phyloP scores from a whole-genome alignment of 2,797 vertebrate genomes.

The Sebastolobus alascanus region DNA sequence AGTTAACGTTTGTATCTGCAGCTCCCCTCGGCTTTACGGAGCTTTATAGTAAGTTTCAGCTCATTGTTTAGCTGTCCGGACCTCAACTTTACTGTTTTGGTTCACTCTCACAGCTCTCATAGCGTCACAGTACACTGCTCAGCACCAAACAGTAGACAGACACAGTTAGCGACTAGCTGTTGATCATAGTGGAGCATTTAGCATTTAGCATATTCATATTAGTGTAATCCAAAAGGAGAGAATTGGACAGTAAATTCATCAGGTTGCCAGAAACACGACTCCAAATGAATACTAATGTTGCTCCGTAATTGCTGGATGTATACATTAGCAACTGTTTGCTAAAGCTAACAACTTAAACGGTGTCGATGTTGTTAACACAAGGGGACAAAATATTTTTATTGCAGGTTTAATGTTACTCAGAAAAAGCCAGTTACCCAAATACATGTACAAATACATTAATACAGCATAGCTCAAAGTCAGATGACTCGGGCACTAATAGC shows the following conservation, averaged over 20 bases:
- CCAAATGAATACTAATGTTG: background rate
- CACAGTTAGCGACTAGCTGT: background rate
- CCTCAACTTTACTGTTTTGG: background rate
- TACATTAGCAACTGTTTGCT: background rate
- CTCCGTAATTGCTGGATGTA: background rate
- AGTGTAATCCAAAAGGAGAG: background rate
- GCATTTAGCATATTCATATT: too few relatives aligned
- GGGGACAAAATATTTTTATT: background rate
- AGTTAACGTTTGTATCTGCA: background rate
- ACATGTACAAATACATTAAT: background rate
- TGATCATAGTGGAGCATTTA: constrained; percentile 1
- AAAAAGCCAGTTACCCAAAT: background rate
- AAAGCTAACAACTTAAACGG: background rate
- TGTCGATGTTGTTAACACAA: too few relatives aligned
- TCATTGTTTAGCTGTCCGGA: background rate
- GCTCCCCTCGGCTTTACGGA: background rate
- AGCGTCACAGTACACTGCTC: background rate
- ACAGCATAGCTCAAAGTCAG: background rate
- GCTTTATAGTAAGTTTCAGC: background rate
- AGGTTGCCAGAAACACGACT: background rate
- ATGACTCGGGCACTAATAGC: background rate
- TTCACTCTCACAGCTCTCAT: background rate
- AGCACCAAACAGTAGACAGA: background rate
- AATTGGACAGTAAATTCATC: background rate
- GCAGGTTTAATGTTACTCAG: background rate